Conservation (phyloP, 1,140 invertebrate genomes). For the Camponotus pennsylvanicus region DNA sequence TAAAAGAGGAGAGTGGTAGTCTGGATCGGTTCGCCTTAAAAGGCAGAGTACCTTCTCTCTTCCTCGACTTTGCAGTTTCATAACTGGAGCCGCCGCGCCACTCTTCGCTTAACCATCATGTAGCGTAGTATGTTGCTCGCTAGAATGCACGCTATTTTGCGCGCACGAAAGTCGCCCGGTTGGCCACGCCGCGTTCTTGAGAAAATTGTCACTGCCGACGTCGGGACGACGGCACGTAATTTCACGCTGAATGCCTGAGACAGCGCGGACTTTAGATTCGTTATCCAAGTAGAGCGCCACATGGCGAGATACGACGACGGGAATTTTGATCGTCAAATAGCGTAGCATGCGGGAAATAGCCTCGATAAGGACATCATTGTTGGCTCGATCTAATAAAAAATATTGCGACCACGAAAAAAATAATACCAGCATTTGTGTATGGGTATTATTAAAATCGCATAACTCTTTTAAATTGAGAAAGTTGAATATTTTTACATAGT, state of each 20-base stretch:
- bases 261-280: conserved; percentile 40
- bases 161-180: conserved; percentile 49
- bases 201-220: conserved; percentile 60
- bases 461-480: background rate
- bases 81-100: conserved; percentile 41
- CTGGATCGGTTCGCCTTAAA: conserved; percentile 66
- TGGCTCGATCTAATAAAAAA: background rate
- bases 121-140: conserved; percentile 43
- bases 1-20: conserved; percentile 9
- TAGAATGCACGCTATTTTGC: conserved; percentile 42
- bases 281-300: conserved; percentile 56
- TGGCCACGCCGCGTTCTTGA: conserved; percentile 58
- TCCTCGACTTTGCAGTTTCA: conserved; percentile 65
- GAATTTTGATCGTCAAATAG: conserved; percentile 44
- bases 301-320: conserved; percentile 16
- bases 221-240: conserved; percentile 10
- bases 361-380: conserved; percentile 3
- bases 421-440: background rate
- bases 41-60: conserved; percentile 59
- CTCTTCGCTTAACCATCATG: conserved; percentile 53
- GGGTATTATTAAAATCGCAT: background rate
- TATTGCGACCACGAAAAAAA: background rate
- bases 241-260: conserved; percentile 46
- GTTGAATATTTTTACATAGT: background rate
- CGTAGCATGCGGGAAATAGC: conserved; percentile 22